These are phyloP conservation scores for Cheilosia vulpina DNA, from an alignment of 2,888 invertebrate species.

Conservation along the genomic window DNA sequence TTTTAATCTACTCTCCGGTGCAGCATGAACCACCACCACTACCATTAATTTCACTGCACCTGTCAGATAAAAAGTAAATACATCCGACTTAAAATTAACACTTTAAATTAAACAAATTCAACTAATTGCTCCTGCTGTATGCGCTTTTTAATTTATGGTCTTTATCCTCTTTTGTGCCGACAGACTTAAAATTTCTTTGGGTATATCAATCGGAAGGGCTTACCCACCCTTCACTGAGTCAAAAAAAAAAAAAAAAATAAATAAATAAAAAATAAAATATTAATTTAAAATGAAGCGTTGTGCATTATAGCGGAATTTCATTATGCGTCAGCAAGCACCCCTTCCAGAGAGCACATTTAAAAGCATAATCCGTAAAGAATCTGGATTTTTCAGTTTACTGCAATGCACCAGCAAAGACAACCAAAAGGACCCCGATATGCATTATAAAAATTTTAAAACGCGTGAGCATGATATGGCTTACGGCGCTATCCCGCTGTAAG, in stretches of 20 bases:
- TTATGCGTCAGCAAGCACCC: constrained; percentile 43
- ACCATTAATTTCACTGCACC: background rate
- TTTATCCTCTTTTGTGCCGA: background rate
- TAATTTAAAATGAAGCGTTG: constrained; percentile 36
- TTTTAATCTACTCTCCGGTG: background rate
- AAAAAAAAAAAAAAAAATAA: background rate
- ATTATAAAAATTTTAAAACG: constrained; percentile 61
- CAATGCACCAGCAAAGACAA: constrained; percentile 48
- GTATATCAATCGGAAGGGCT: constrained; percentile 1
- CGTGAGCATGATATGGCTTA: constrained; percentile 33
- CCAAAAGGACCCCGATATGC: constrained; percentile 12
- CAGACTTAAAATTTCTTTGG: constrained; percentile 18
- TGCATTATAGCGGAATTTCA: constrained; percentile 20
- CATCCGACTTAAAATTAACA: background rate
- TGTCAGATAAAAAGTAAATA: background rate
- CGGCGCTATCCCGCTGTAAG: constrained; percentile 48
- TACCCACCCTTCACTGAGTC: background rate
- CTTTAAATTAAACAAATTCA: background rate
- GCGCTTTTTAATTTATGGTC: constrained; percentile 2
- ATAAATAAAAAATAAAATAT: constrained; percentile 31
- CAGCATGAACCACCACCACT: background rate
- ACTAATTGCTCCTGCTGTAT: background rate
- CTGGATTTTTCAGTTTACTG: constrained; percentile 48
- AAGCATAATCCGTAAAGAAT: constrained; percentile 63
- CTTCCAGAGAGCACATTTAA: constrained; percentile 51